phyloP scores from a whole-genome alignment of 2,113 vertebrate species.

The Orycteropus afer region DNA sequence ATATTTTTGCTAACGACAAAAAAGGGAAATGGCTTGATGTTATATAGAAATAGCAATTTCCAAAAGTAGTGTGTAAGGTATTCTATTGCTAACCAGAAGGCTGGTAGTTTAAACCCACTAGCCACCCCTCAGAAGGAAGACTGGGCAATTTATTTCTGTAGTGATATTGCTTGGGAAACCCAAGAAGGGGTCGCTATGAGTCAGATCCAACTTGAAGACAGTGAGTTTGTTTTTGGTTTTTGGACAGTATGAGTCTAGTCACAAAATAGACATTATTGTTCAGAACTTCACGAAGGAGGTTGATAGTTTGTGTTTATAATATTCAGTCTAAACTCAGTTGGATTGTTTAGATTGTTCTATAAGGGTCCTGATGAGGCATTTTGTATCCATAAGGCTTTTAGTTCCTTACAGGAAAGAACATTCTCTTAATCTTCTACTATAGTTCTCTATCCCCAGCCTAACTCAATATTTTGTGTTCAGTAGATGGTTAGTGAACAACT shows the following conservation, averaged over 20 bases:
- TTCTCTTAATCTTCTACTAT: not conserved
- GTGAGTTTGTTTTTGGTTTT: no score
- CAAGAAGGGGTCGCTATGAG: no score
- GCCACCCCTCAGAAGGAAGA: no score
- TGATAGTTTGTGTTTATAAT: not conserved
- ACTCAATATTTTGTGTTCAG: not conserved
- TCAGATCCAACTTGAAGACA: no score
- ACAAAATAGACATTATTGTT: not conserved
- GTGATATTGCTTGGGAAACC: no score
- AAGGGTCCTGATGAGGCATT: not conserved
- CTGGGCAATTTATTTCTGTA: no score
- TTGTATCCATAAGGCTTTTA: not conserved
- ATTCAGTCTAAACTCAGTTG: not conserved
- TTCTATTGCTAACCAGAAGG: no score
- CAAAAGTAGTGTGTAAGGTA: no score
- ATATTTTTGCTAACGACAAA: not conserved
- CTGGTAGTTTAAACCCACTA: no score
- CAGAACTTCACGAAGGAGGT: not conserved
- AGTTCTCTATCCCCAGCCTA: not conserved
- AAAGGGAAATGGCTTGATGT: not conserved
- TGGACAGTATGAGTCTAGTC: not conserved
- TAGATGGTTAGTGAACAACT: not conserved
- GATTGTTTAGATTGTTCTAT: not conserved
- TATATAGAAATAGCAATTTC: not conserved
- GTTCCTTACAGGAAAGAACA: not conserved